Evolutionary conservation across 2,888 invertebrate genomes (phyloP).

Genomic region (Coenonympha arcania): DNA sequence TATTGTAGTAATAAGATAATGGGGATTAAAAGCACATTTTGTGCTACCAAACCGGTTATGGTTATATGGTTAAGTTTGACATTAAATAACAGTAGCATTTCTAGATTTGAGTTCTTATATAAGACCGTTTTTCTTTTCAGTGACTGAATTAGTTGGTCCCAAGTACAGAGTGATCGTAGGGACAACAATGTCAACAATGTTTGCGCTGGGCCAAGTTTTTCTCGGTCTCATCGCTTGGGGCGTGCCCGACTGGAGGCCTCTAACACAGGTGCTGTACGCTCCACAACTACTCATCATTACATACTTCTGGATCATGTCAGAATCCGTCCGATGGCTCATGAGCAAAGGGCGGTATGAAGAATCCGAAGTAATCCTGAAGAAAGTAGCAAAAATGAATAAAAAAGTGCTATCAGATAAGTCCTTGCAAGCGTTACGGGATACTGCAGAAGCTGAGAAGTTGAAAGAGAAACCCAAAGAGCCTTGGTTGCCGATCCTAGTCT

Average conservation of each 20-base stretch:
- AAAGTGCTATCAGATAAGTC: constrained; percentile 71
- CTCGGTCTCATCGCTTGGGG: constrained; percentile 81
- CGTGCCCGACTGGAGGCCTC: constrained; percentile 79
- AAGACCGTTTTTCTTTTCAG: constrained; percentile 53
- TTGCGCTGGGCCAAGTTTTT: constrained; percentile 82
- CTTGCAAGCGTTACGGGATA: constrained; percentile 53
- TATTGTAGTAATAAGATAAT: no score
- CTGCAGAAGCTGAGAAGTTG: constrained; percentile 51
- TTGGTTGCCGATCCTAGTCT: constrained; percentile 49
- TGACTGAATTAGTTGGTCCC: constrained; percentile 85
- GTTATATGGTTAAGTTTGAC: no score
- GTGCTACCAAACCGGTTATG: no score
- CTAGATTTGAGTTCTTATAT: neutral
- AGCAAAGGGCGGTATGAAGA: constrained; percentile 79
- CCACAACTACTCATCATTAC: constrained; percentile 80
- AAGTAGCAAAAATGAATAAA: constrained; percentile 77
- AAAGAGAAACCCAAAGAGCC: constrained; percentile 47
- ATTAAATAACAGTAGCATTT: no score
- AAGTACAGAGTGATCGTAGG: constrained; percentile 81
- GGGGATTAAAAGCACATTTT: no score
- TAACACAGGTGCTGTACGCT: constrained; percentile 79
- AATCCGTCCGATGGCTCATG: constrained; percentile 85
- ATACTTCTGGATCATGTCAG: constrained; percentile 82
- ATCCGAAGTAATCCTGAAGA: constrained; percentile 76
- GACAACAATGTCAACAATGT: constrained; percentile 81